Base-by-base conservation (phyloP, 2,888 invertebrate species). In the Drosophila macrothrix region DNA sequence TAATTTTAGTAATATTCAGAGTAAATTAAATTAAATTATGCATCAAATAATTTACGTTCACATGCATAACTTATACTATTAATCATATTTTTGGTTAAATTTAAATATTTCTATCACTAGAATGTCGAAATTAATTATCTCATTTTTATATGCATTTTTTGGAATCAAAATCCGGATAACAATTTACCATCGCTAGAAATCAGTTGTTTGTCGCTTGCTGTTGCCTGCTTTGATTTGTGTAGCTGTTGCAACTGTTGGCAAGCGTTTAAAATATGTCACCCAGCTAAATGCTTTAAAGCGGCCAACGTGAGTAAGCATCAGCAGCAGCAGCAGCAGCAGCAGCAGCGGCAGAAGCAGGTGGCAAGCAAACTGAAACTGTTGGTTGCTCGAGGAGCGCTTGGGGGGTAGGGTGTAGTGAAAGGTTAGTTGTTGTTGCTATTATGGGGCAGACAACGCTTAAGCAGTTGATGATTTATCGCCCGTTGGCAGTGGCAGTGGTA, bases 251-350 rank as follows among this genome's bases (percentile, higher is more conserved):
- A 82, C 79, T 78, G 79, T 82, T 86, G 84, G 82, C 75, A 78
- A 84, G 90, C 84, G 78, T 90, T 85, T 90, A 88, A 86, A 86
- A 86, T 86, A 86, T 88, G 85, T 90, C 87, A 85, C 73, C 70
- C 86, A 80, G 78, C 86, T 88, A 90, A 85, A 88, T 88, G 85
- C 82, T 78, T 88, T 90, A 86, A 85, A 86, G 82, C 86, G 89
- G 64, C 77, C 82, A 90, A 85, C 88, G 78, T 85, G 88, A 74
- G 86, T 67, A 77, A 53, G 56, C 41, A 54, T 46, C 60, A 52
- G 33, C 43, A 66, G 33, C 53, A 66, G 63, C 37, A 52, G 35
- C 59, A 49, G 55, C 41, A 53, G 46, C 58, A 41, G 25, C 43
- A 67, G 33, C 53, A 60, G 66, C 46, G 56, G 63, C 64, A 79